Percentiles rank a stretch among this genome's conserved stretches.
phyloP scores from a whole-genome alignment of 1,140 invertebrate species.

The Cataglyphis hispanica region DNA sequence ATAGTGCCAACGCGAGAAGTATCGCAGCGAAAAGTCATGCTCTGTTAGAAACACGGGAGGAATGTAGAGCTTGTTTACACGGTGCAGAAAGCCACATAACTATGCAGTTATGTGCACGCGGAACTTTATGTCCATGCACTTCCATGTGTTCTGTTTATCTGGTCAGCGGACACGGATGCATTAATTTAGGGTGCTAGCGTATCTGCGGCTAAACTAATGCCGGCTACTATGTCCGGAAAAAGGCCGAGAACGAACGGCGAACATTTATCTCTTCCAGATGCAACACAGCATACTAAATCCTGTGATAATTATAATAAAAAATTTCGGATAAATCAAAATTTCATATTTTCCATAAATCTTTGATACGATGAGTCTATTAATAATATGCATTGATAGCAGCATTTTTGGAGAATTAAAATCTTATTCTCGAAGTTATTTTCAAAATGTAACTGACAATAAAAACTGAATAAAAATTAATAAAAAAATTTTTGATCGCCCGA shows the following conservation, averaged over 20 bases:
- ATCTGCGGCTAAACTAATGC: slow-evolving; percentile 51
- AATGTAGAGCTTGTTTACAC: slow-evolving; percentile 53
- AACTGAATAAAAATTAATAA: background rate
- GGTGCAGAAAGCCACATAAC: slow-evolving; percentile 57
- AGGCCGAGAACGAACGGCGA: slow-evolving; percentile 40
- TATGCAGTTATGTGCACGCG: slow-evolving; percentile 57
- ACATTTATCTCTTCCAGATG: slow-evolving; percentile 61
- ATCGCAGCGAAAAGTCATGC: slow-evolving; percentile 53
- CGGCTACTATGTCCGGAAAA: slow-evolving; percentile 35
- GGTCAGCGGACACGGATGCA: slow-evolving; percentile 48
- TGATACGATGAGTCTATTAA: background rate
- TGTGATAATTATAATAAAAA: slow-evolving; percentile 8
- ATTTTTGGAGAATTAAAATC: background rate
- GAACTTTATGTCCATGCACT: slow-evolving; percentile 60
- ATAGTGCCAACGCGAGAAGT: slow-evolving; percentile 6
- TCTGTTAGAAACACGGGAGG: slow-evolving; percentile 49
- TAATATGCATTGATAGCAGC: background rate
- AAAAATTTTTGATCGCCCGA: background rate
- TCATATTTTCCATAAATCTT: background rate
- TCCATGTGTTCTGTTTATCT: slow-evolving; percentile 58
- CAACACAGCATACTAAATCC: background rate
- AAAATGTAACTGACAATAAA: background rate
- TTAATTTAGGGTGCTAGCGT: slow-evolving; percentile 63
- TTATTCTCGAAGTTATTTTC: background rate
- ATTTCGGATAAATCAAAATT: slow-evolving; percentile 4